These are phyloP conservation scores for Ruditapes philippinarum DNA, from an alignment of 1,140 invertebrate species.

Conservation along the genomic window DNA sequence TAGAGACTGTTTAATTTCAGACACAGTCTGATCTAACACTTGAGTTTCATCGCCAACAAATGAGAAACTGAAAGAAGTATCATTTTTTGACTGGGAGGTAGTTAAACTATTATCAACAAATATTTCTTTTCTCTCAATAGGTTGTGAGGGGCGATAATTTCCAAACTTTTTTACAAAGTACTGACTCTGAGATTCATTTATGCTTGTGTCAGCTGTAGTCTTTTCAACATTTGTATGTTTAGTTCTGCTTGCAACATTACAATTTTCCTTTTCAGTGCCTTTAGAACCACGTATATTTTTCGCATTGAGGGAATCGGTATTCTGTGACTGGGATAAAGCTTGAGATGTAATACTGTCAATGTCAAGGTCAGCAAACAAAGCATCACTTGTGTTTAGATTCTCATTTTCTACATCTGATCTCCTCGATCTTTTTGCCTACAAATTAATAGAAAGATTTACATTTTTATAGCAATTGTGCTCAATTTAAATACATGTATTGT, in stretches of 20 bases:
- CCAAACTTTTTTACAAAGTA: conserved; percentile 47
- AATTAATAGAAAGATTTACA: too few relatives aligned
- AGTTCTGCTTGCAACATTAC: neutral
- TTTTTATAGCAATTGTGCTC: too few relatives aligned
- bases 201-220: neutral
- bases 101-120: neutral
- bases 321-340: conserved; percentile 8
- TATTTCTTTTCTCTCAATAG: neutral
- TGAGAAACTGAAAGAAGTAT: conserved; percentile 40
- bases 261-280: neutral
- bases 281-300: neutral
- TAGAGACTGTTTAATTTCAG: neutral
- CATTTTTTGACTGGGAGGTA: neutral
- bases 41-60: conserved; percentile 16
- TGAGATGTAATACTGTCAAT: conserved; percentile 43
- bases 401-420: neutral
- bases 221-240: neutral
- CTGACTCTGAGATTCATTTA: conserved; percentile 36
- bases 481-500: neutral
- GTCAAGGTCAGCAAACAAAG: conserved; percentile 64
- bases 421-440: neutral
- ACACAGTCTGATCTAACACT: neutral
- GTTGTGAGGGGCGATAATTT: conserved; percentile 40
- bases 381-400: conserved; percentile 62
- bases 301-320: neutral